Percentiles rank a stretch among this genome's conserved stretches.
These are phyloP conservation scores for Podarcis lilfordi DNA, from an alignment of 2,797 vertebrate genomes.

Conservation along the genomic window DNA sequence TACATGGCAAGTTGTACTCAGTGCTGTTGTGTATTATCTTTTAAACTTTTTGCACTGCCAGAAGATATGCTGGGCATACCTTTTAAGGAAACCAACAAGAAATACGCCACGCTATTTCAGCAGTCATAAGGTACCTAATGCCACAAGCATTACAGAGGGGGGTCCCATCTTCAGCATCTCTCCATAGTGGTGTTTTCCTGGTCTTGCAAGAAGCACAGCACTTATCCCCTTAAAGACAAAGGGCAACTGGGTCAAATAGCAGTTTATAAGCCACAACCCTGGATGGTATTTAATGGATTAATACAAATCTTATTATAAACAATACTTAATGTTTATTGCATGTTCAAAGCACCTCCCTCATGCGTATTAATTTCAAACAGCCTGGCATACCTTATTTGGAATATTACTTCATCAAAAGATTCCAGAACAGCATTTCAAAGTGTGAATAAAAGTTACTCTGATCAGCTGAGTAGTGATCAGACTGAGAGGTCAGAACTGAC, in stretches of 20 bases:
- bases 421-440: neutral
- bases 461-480: neutral
- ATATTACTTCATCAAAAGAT: neutral
- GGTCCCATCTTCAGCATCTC: slow-evolving; percentile 90
- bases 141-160: slow-evolving; percentile 95
- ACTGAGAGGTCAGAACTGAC: neutral
- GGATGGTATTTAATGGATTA: neutral
- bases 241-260: neutral
- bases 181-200: slow-evolving; percentile 90
- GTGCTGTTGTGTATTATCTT: no score
- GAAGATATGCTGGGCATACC: no score
- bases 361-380: neutral
- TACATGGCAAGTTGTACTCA: no score
- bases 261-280: neutral
- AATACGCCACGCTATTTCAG: neutral
- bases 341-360: neutral
- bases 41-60: no score
- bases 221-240: slow-evolving; percentile 75
- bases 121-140: slow-evolving; percentile 82
- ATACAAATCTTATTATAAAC: no score
- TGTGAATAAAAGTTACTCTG: neutral
- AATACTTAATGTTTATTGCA: no score
- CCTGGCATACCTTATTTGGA: neutral
- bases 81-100: neutral
- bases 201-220: slow-evolving; percentile 90